Percentiles rank a stretch among this genome's conserved stretches.
These are phyloP conservation scores for Nemotelus pantherinus DNA, from an alignment of 2,888 invertebrate species.

Conservation along the genomic window DNA sequence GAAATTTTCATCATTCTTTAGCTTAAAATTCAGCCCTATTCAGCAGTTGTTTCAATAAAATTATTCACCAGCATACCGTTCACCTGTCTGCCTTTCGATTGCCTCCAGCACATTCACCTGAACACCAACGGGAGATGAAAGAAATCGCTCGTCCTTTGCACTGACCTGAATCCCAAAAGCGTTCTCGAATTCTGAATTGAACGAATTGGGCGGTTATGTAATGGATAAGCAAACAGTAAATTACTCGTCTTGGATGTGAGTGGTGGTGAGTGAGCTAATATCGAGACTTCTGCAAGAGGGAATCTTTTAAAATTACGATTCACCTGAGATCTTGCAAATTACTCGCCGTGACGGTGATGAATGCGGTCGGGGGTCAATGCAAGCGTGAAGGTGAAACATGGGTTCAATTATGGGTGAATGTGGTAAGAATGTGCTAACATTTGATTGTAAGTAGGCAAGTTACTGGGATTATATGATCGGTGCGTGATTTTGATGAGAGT, in stretches of 20 bases:
- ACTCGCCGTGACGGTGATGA: background rate
- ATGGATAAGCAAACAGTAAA: background rate
- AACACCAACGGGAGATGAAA: no score
- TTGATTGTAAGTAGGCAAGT: background rate
- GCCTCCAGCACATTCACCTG: background rate
- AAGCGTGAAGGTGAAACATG: background rate
- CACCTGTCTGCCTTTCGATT: background rate
- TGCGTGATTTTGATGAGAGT: no score
- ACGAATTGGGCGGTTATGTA: slow-evolving; percentile 3
- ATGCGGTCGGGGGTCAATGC: background rate
- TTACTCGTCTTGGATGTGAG: background rate
- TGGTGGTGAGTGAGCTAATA: background rate
- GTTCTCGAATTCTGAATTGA: background rate
- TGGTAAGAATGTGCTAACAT: slow-evolving; percentile 1
- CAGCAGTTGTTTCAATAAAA: background rate
- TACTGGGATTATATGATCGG: background rate
- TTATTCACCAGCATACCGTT: background rate
- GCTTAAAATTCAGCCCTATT: background rate
- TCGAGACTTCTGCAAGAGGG: background rate
- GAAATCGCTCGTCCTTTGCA: background rate
- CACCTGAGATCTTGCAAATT: slow-evolving; percentile 4
- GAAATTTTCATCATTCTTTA: background rate
- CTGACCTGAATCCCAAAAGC: background rate
- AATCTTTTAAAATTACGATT: background rate
- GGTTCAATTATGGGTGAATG: slow-evolving; percentile 10